Conservation (phyloP, 1,140 invertebrate species). For the Eufriesea mexicana region DNA sequence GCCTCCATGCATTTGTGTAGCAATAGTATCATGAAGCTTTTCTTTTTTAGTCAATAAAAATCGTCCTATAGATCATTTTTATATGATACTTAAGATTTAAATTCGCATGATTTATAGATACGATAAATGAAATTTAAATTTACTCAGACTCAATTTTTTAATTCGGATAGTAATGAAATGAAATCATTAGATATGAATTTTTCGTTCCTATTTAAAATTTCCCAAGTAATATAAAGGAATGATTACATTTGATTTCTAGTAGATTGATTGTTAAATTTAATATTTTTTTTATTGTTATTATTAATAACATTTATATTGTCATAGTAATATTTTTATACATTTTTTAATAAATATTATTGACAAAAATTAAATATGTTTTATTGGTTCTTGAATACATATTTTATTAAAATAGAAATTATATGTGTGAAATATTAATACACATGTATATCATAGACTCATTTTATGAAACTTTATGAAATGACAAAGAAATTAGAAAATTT, state of each 20-base stretch:
- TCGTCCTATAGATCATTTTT: constrained; percentile 26
- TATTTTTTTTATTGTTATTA: background rate
- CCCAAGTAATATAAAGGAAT: background rate
- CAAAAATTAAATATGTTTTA: no score
- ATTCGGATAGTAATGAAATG: background rate
- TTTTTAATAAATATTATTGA: no score
- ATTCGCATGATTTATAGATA: constrained; percentile 47
- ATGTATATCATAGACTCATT: no score
- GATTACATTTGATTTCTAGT: background rate
- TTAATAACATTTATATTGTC: background rate
- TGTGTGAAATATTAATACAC: no score
- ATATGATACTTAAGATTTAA: constrained; percentile 9
- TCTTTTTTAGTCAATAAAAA: constrained; percentile 18
- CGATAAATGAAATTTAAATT: constrained; percentile 7
- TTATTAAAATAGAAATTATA: no score
- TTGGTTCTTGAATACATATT: no score
- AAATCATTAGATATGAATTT: background rate
- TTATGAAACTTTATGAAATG: background rate
- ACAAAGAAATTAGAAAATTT: background rate
- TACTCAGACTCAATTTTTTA: background rate
- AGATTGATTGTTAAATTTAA: constrained; percentile 4
- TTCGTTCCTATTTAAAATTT: background rate
- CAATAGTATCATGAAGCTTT: constrained; percentile 71
- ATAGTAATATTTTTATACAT: background rate
- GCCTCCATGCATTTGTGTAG: constrained; percentile 80